Conservation (phyloP, 2,888 invertebrate species). For the Sesia apiformis region DNA sequence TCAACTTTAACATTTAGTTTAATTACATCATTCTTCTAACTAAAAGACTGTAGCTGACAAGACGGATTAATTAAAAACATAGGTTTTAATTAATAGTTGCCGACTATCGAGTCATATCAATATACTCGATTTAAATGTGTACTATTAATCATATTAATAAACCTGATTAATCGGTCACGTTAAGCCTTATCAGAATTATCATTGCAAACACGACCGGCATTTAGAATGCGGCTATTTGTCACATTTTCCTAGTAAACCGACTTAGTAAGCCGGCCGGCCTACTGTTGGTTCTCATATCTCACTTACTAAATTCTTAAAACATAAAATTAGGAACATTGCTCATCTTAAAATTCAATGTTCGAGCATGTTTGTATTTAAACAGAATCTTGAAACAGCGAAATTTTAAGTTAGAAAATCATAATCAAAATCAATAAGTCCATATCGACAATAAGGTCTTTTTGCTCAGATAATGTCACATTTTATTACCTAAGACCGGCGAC, state of each 20-base stretch:
- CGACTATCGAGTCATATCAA: neutral
- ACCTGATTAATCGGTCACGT: neutral
- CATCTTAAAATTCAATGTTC: too few relatives aligned
- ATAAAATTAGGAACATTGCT: too few relatives aligned
- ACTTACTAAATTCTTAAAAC: too few relatives aligned
- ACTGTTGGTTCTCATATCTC: too few relatives aligned
- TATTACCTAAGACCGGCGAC: slow-evolving; percentile 1
- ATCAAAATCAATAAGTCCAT: too few relatives aligned
- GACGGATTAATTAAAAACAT: neutral
- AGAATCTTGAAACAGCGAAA: too few relatives aligned
- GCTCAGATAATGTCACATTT: too few relatives aligned
- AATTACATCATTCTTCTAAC: neutral
- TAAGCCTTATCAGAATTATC: neutral
- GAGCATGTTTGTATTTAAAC: too few relatives aligned
- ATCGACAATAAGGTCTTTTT: too few relatives aligned
- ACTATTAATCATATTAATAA: neutral
- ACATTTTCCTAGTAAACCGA: too few relatives aligned
- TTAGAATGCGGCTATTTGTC: neutral
- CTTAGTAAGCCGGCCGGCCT: too few relatives aligned
- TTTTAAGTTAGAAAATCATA: too few relatives aligned
- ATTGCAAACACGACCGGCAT: neutral
- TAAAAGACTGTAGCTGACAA: neutral
- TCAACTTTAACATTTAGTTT: neutral
- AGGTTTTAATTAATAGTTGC: neutral
- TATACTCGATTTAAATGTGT: neutral